phyloP scores from a whole-genome alignment of 2,888 invertebrate species.

The Incurvaria masculella region DNA sequence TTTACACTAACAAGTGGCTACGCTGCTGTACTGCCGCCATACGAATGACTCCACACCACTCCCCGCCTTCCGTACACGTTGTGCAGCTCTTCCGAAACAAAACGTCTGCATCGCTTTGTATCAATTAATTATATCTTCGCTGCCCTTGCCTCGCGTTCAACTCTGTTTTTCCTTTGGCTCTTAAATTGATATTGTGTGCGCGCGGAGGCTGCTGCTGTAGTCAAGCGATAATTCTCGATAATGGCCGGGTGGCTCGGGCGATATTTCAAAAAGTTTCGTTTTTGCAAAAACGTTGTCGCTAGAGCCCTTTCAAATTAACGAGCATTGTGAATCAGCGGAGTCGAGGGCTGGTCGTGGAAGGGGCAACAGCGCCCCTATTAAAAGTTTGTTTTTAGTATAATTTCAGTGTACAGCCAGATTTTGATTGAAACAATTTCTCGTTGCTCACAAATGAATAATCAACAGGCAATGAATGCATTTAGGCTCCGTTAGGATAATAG shows the following conservation, averaged over 20 bases:
- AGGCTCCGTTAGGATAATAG: no score
- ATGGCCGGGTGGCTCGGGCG: background rate
- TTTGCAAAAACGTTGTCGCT: background rate
- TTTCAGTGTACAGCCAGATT: background rate
- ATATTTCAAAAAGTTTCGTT: background rate
- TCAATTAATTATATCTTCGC: background rate
- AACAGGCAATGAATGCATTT: no score
- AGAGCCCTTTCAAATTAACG: no score
- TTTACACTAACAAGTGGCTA: no score
- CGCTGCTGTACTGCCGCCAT: no score
- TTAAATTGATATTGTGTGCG: background rate
- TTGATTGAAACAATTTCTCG: background rate
- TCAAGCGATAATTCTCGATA: background rate
- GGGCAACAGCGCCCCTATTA: no score
- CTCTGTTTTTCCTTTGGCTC: no score
- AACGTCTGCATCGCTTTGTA: background rate
- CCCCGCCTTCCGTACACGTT: background rate
- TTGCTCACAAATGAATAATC: no score
- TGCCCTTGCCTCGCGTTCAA: background rate
- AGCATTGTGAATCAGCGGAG: background rate
- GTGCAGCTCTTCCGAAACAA: no score
- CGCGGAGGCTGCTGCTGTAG: background rate
- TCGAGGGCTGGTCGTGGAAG: no score
- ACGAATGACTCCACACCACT: no score
- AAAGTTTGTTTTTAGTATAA: no score